Evolutionary conservation across 2,888 invertebrate species (phyloP), one percentile per base, ranked within the genome.

Genomic region (Cepaea hortensis): DNA sequence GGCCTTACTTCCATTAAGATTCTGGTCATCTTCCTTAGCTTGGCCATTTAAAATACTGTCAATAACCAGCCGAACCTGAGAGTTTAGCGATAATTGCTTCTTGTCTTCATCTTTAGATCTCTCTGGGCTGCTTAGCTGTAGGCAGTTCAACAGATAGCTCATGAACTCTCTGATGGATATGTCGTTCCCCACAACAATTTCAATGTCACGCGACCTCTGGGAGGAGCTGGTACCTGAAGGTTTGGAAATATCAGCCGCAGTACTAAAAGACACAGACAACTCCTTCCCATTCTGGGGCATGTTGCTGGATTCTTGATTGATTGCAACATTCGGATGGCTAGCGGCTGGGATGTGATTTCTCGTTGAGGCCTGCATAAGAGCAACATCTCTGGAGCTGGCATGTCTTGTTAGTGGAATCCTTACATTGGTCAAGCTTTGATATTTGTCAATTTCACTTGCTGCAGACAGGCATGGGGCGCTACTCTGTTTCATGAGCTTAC

Each of bases 121-220:
- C 18, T 70, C 5, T 2, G 79, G 50, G 55, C 65, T 75, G 77
- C 76, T 84, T 1, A 73, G 35, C 65, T 84, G 76, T n/a, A 85
- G 11, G 3, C 85, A 70, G 7, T n/a, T 23, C 77, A 85, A 13
- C 3, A 85, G 70, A n/a, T 70, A 70, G 46, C n/a, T 50, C 76
- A 76, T 70, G 65, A 85, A 85, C 5, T 85, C 79, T 15, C 6
- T 6, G n/a, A 70, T 9, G 18, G 85, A 35, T 23, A 79, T 55
- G 23, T 79, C 79, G 3, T 85, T 55, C 0, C 85, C 85, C 18
- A 85, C 9, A 18, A 85, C 50, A 46, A 85, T 79, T n/a, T 85
- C 85, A n/a, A 85, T 46, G 15, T 85, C 79, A 2, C 35, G 70
- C 2, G 48, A 79, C 23, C 23, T 18, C 23, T 35, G 50, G 35